Conservation (phyloP, 2,888 invertebrate genomes). For the Xylota segnis region DNA sequence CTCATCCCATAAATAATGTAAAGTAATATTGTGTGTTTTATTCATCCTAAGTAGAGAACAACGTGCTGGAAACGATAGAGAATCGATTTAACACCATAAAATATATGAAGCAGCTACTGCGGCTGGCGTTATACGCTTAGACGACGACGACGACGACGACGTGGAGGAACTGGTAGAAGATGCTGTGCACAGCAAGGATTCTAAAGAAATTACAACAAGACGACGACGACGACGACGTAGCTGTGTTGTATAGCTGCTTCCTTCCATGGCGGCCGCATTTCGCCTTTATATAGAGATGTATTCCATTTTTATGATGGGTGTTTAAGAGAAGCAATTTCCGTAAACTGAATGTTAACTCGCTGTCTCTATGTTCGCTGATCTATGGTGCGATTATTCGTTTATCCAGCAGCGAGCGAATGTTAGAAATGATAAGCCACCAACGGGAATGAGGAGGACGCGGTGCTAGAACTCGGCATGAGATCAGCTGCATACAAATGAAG, state of each 20-base stretch:
- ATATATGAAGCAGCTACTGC: constrained; percentile 48
- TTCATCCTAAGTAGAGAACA: constrained; percentile 66
- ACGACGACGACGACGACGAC: too few species aligned
- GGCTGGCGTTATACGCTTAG: constrained; percentile 52
- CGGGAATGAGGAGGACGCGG: constrained; percentile 7
- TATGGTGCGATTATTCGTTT: constrained; percentile 63
- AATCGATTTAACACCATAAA: constrained; percentile 76
- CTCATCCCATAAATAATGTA: constrained; percentile 71
- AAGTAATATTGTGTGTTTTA: constrained; percentile 74
- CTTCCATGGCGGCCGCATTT: constrained; percentile 40
- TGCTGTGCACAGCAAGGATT: constrained; percentile 69
- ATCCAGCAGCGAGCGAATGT: constrained; percentile 48
- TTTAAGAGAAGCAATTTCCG: constrained; percentile 83
- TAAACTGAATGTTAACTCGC: constrained; percentile 75
- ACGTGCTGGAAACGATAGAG: constrained; percentile 72
- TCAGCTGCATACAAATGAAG: constrained; percentile 61
- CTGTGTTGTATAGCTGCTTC: constrained; percentile 20
- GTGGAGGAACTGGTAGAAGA: constrained; percentile 46
- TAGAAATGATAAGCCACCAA: constrained; percentile 58
- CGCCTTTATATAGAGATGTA: constrained; percentile 66
- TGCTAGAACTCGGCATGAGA: constrained; percentile 36
- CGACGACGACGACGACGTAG: neutral
- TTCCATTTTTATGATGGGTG: constrained; percentile 80
- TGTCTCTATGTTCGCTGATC: constrained; percentile 43
- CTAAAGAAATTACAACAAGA: constrained; percentile 12